phyloP scores from a whole-genome alignment of 2,113 vertebrate species.

The Dasypus novemcinctus region DNA sequence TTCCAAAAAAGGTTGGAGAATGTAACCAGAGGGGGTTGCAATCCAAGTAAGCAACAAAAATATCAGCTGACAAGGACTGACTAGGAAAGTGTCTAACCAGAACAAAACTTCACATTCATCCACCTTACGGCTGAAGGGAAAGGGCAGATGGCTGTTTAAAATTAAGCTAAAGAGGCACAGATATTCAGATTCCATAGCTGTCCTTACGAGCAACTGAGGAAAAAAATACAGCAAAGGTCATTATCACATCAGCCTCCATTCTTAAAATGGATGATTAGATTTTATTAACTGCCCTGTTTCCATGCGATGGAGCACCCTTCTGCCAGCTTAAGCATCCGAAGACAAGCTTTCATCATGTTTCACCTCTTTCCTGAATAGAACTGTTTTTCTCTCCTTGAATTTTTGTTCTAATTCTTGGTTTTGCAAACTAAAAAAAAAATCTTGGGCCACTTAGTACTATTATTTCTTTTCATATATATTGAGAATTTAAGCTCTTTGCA shows the following conservation, averaged over 20 bases:
- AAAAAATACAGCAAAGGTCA: not conserved
- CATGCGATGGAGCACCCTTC: no score
- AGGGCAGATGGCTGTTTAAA: not conserved
- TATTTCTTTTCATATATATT: not conserved
- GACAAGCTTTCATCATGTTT: not conserved
- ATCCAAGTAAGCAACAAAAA: not conserved
- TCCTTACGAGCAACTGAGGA: not conserved
- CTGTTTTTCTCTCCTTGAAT: not conserved
- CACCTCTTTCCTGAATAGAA: not conserved
- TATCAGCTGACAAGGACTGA: not conserved
- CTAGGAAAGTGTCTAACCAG: not conserved
- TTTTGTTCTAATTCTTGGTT: not conserved
- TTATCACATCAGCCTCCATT: not conserved
- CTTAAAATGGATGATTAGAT: not conserved
- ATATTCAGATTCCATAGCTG: not conserved
- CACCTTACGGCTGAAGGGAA: not conserved
- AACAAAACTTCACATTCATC: not conserved
- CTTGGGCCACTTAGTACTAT: not conserved
- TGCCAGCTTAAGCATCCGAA: not conserved
- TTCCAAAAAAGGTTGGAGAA: not conserved
- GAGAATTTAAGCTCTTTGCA: not conserved
- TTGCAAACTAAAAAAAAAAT: not conserved
- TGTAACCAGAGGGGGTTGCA: not conserved
- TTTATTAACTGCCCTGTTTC: not conserved
- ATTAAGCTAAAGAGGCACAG: not conserved